Conservation (phyloP, 2,888 invertebrate species). For the Ornithoptera priamus region DNA sequence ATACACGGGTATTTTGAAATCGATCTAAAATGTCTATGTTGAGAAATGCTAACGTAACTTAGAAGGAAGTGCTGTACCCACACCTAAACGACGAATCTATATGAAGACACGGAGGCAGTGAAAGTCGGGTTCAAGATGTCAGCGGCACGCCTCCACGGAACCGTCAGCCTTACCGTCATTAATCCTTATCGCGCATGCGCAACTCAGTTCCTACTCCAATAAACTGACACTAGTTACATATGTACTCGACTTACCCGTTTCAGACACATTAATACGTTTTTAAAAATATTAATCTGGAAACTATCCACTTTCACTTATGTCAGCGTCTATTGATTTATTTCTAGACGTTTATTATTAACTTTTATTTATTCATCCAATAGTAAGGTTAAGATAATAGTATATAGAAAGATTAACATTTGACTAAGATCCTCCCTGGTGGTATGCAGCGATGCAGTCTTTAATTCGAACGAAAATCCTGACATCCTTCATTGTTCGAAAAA, state of each 20-base stretch:
- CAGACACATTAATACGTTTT: conserved; percentile 15
- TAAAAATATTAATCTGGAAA: neutral
- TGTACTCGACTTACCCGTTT: conserved; percentile 10
- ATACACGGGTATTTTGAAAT: conserved; percentile 13
- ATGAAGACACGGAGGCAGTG: conserved; percentile 51
- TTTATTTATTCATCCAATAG: too few species aligned
- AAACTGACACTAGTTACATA: conserved; percentile 32
- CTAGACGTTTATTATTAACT: neutral
- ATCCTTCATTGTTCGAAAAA: too few species aligned
- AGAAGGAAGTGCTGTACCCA: conserved; percentile 37
- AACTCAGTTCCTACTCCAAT: conserved; percentile 40
- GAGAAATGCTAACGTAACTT: conserved; percentile 37
- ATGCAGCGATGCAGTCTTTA: too few species aligned
- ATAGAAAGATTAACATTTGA: too few species aligned
- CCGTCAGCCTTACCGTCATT: conserved; percentile 44
- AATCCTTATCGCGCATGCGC: conserved; percentile 53
- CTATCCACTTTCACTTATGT: conserved; percentile 8
- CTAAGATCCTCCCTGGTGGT: too few species aligned
- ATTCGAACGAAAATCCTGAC: too few species aligned
- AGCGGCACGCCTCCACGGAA: conserved; percentile 43
- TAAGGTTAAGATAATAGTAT: too few species aligned
- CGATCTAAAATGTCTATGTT: conserved; percentile 10
- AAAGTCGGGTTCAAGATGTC: conserved; percentile 74
- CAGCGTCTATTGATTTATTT: neutral
- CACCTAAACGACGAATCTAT: conserved; percentile 33